Evolutionary conservation across 2,888 invertebrate genomes (phyloP).

Genomic region (Homarus gammarus): DNA sequence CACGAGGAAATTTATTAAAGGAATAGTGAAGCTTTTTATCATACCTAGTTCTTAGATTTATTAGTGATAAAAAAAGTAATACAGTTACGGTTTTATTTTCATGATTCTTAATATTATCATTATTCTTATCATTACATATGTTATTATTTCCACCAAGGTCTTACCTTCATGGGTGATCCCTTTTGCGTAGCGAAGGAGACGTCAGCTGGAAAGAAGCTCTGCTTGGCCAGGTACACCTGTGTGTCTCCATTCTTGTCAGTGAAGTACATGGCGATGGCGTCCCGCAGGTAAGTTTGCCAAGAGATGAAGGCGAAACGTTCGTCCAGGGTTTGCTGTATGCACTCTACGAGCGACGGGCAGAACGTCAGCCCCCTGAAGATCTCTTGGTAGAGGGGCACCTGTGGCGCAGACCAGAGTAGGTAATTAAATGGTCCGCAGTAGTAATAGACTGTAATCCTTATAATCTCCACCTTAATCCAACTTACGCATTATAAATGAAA

Average conservation of each 20-base stretch:
- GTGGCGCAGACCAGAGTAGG: background rate
- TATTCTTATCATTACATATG: too few species aligned
- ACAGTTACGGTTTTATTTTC: background rate
- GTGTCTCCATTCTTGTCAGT: slow-evolving; percentile 65
- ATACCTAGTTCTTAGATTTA: too few species aligned
- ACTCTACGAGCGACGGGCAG: slow-evolving; percentile 58
- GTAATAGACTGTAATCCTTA: too few species aligned
- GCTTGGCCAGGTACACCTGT: slow-evolving; percentile 53
- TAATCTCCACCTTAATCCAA: too few species aligned
- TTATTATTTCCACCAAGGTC: too few species aligned
- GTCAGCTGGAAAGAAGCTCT: slow-evolving; percentile 63
- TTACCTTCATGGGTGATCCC: slow-evolving; percentile 60
- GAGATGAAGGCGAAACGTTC: slow-evolving; percentile 72
- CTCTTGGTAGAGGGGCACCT: slow-evolving; percentile 71
- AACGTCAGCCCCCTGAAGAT: slow-evolving; percentile 68
- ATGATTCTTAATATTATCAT: too few species aligned
- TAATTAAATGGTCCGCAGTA: too few species aligned
- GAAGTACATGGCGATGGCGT: slow-evolving; percentile 64
- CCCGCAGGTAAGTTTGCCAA: slow-evolving; percentile 67
- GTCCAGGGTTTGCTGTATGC: slow-evolving; percentile 60
- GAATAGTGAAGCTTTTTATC: too few species aligned
- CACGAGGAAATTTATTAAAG: too few species aligned
- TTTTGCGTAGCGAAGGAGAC: slow-evolving; percentile 59
- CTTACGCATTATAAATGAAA: too few species aligned
- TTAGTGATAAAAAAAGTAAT: background rate